Evolutionary conservation across 2,888 invertebrate genomes (phyloP), one percentile per base, ranked within the genome.

Genomic region (Ormyrus nitidulus): DNA sequence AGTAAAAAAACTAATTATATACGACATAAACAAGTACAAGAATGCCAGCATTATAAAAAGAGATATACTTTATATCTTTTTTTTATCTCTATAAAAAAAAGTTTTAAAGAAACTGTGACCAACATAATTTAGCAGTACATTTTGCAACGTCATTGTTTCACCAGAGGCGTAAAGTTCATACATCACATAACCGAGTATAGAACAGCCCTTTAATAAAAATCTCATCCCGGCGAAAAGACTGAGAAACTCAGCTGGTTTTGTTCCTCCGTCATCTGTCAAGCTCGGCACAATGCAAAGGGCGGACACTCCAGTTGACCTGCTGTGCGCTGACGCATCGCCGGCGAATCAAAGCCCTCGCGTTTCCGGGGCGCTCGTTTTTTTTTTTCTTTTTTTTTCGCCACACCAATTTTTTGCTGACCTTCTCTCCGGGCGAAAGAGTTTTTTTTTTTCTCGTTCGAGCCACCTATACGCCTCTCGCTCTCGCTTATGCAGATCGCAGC

Each of bases 401-500:
- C 65, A 34, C 34, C 34, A 44, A 58, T 76, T 73, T 80, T 77
- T 80, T 77, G 34, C 10, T 34, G 34, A 34, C 53, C 9, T 56
- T 9, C 59, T 48, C 54, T 70, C 53, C 53, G 62, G 49, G 49
- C 56, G 4, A 8, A 65, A 72, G 34, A 61, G 6, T 68, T 66
- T 80, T 78, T 72, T 61, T 10, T 19, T 11, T 34, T 53, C 9
- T n/a, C 9, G 13, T 53, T n/a, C 54, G 6, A 19, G 10, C 54
- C 2, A 59, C 4, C 10, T 53, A 44, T 61, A 3, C 46, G 2
- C 34, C 34, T 34, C 34, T 34, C 19, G 44, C 53, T 71, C 13
- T 75, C 72, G 65, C 76, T 77, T 77, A 82, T 82, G 82, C 82
- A 82, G 80, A 82, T 80, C 58, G 62, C 49, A 44, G 44, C 53